Evolutionary conservation across 2,888 invertebrate species (phyloP).

Genomic region (Deroplatys truncata): DNA sequence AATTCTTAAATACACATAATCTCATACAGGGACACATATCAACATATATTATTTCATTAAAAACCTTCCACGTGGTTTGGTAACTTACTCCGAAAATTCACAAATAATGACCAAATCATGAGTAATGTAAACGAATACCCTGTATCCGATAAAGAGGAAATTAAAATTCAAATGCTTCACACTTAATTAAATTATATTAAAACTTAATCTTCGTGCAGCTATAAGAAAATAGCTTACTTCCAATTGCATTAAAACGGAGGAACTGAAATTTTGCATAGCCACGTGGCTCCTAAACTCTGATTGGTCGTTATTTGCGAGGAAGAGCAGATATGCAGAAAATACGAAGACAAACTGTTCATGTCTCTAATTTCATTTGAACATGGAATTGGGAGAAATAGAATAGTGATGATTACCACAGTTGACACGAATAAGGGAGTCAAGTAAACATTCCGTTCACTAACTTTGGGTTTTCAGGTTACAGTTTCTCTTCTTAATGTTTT

Average conservation of each 20-base stretch:
- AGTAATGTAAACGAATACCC: not conserved
- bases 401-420: not conserved
- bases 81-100: not conserved
- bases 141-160: not conserved
- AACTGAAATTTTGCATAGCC: not conserved
- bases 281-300: not conserved
- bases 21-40: not conserved
- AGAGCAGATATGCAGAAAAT: conserved; percentile 14
- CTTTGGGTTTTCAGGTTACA: not conserved
- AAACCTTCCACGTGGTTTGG: not conserved
- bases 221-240: not conserved
- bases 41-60: not conserved
- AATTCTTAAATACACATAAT: not conserved
- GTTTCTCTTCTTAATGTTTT: not conserved
- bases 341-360: conserved; percentile 11
- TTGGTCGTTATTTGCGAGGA: conserved; percentile 26
- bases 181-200: not conserved
- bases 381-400: not conserved
- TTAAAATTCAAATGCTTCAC: not conserved
- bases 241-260: not conserved
- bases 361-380: not conserved
- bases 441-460: not conserved
- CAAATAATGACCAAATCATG: conserved; percentile 9
- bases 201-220: not conserved
- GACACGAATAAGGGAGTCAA: conserved; percentile 7